phyloP scores from a whole-genome alignment of 2,113 vertebrate species.

The Carlito syrichta region DNA sequence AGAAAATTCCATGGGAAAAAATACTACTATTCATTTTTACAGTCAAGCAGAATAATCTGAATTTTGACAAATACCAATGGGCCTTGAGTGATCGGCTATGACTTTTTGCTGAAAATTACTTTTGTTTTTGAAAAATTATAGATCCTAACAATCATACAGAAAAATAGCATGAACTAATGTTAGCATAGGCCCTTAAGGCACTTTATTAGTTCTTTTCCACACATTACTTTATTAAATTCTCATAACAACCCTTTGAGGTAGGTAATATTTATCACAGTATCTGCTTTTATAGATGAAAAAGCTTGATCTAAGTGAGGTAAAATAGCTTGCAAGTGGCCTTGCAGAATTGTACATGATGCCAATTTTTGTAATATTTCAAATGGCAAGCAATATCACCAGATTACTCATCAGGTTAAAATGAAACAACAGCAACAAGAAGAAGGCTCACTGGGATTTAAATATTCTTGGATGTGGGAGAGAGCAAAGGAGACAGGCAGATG shows the following conservation, averaged over 20 bases:
- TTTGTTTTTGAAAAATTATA: conserved; percentile 15
- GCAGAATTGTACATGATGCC: neutral
- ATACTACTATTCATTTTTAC: neutral
- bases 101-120: neutral
- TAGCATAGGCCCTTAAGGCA: neutral
- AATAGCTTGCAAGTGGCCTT: neutral
- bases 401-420: neutral
- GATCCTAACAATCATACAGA: neutral
- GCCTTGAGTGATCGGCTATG: neutral
- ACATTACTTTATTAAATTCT: neutral
- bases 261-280: neutral
- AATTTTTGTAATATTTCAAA: neutral
- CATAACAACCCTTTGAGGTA: neutral
- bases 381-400: neutral
- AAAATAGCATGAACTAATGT: neutral
- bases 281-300: neutral
- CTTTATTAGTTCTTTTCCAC: neutral
- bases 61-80: neutral
- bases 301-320: neutral
- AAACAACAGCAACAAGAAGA: neutral
- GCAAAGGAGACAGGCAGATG: neutral
- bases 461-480: neutral
- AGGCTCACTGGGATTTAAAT: neutral
- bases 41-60: neutral
- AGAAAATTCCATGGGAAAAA: neutral